Base-by-base conservation (phyloP, 2,888 invertebrate genomes). In the Gortyna flavago region DNA sequence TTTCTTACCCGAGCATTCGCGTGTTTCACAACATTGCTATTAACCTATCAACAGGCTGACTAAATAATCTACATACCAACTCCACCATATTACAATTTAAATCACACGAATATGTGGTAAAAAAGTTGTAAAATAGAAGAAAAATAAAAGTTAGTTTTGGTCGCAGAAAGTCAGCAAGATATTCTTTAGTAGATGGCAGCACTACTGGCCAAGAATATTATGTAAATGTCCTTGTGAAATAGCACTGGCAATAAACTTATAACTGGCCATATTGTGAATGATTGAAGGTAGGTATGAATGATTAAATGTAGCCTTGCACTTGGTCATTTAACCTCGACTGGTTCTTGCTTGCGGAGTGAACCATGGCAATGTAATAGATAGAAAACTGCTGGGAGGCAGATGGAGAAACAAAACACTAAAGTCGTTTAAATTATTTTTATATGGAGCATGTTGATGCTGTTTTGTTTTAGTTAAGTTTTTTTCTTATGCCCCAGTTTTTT, bases 241-340 rank as follows among this genome's bases (percentile, higher is more conserved):
- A 79, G 18, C 11, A 51, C 6, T 35, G 65, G 48, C 65, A 72
- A 38, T 65, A 57, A 65, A 71, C 80, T 71, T 80, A 41, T 18
- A 41, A 2, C 29, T n/a, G 21, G 11, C 6, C 7, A 21, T 38
- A 7, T 70, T 62, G 44, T 57, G 78, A 32, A 59, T 51, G 29
- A 66, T 38, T 67, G 44, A 70, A 66, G 65, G 70, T 65, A 71
- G 48, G n/a, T n/a, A n/a, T 57, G 78, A 32, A 59, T 51, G 29
- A 66, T 38, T 67, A 38, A 70, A 66, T 59, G 70, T 65, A 71
- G 48, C 83, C 83, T 77, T 83, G 77, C 48, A 72, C 83, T 81
- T 81, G 77, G 4, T 35, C 21, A 29, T 35, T 68, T 32, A 64
- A 29, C 1, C 16, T 51, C 16, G 48, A 25, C n/a, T n/a, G 71